Conservation (phyloP, 2,797 vertebrate species). For the Pangasius sanitwongsei region DNA sequence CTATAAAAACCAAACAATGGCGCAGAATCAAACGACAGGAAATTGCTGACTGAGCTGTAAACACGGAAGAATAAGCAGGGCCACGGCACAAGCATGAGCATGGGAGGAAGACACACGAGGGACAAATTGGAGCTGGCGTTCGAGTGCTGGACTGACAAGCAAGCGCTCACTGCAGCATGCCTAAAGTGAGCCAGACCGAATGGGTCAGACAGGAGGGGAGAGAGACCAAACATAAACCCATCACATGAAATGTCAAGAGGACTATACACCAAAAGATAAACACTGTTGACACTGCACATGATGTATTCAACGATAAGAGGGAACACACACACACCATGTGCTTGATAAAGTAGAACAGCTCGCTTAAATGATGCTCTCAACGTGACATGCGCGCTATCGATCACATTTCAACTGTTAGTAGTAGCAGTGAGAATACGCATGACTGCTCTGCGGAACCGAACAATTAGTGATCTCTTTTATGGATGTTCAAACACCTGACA, state of each 20-base stretch:
- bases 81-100: background rate
- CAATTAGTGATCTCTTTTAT: background rate
- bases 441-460: background rate
- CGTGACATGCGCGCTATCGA: background rate
- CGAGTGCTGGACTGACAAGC: conserved; percentile 54
- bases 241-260: conserved; percentile 53
- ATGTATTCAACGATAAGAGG: conserved; percentile 24
- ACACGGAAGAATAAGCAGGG: conserved; percentile 3
- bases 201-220: conserved; percentile 38
- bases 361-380: background rate
- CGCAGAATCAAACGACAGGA: conserved; percentile 11
- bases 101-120: conserved; percentile 28
- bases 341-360: background rate
- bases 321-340: background rate
- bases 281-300: conserved; percentile 38
- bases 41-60: conserved; percentile 41
- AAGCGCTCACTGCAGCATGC: conserved; percentile 27
- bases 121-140: conserved; percentile 62
- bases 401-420: background rate
- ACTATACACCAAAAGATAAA: conserved; percentile 40
- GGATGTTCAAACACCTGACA: background rate
- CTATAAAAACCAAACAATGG: conserved; percentile 28
- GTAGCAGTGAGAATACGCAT: background rate
- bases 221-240: conserved; percentile 43
- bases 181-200: conserved; percentile 46